Evolutionary conservation across 2,888 invertebrate species (phyloP).

Genomic region (Chirona hameri): DNA sequence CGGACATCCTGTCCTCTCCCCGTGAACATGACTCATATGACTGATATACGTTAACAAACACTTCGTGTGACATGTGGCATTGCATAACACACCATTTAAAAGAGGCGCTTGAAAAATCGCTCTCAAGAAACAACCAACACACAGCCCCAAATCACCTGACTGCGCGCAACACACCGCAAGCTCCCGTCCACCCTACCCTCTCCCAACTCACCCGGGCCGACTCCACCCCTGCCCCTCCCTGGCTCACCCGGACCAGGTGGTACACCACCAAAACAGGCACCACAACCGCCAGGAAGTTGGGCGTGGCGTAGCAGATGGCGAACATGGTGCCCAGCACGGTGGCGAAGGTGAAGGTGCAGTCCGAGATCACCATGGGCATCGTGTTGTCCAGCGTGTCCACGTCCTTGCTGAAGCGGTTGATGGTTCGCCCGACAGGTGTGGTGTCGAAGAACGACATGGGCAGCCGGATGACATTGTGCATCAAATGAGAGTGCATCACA

Average conservation of each 20-base stretch:
- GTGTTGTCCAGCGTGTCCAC: slow-evolving; percentile 43
- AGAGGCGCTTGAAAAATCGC: no score
- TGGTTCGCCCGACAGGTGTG: slow-evolving; percentile 49
- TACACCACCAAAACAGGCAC: slow-evolving; percentile 58
- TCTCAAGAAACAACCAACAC: no score
- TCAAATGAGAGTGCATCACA: slow-evolving; percentile 61
- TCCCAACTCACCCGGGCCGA: no score
- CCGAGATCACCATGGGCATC: slow-evolving; percentile 41
- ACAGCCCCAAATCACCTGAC: no score
- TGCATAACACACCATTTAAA: no score
- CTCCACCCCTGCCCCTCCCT: neutral
- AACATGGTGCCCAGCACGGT: slow-evolving; percentile 43
- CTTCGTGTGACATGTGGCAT: no score
- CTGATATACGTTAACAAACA: no score
- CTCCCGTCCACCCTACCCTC: no score
- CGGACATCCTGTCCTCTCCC: no score
- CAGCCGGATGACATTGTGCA: slow-evolving; percentile 59
- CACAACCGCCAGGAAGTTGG: slow-evolving; percentile 45
- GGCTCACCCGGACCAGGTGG: slow-evolving; percentile 65
- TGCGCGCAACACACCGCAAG: no score
- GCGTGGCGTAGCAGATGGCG: slow-evolving; percentile 44
- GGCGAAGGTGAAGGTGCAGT: slow-evolving; percentile 42
- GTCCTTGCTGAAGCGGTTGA: slow-evolving; percentile 47
- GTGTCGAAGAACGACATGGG: slow-evolving; percentile 46
- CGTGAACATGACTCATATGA: no score